Conservation (phyloP, 2,113 vertebrate species). For the Chaetodon trifascialis region DNA sequence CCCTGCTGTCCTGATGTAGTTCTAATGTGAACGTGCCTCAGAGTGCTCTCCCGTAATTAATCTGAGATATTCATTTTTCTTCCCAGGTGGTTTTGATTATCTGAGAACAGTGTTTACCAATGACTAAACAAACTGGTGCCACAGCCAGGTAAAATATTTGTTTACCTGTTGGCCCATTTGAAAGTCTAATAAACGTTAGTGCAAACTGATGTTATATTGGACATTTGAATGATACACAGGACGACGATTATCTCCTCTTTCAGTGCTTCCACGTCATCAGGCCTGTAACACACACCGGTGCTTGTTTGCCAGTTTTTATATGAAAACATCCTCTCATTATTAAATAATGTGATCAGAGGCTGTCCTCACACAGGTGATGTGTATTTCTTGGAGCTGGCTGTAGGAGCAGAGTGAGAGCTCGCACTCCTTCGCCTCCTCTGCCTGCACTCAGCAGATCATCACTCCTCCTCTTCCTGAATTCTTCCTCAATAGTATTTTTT, state of each 20-base stretch:
- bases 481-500: not conserved
- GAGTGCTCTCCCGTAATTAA: too few species aligned
- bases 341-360: too few species aligned
- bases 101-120: too few species aligned
- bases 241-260: not conserved
- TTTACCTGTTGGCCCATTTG: not conserved
- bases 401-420: slow-evolving; percentile 51
- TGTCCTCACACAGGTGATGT: not conserved
- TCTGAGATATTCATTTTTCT: too few species aligned
- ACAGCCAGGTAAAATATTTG: not conserved
- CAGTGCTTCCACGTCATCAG: not conserved
- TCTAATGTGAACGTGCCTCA: too few species aligned
- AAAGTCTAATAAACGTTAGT: not conserved
- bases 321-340: too few species aligned
- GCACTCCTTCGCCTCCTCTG: not conserved
- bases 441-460: not conserved
- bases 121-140: not conserved
- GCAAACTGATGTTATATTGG: not conserved
- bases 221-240: not conserved
- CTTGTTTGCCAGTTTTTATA: too few species aligned
- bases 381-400: not conserved
- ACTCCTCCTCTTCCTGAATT: slow-evolving; percentile 25
- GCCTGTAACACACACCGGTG: too few species aligned
- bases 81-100: too few species aligned
- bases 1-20: too few species aligned